Evolutionary conservation across 2,797 vertebrate species (phyloP).

Genomic region (Phoebastria nigripes): DNA sequence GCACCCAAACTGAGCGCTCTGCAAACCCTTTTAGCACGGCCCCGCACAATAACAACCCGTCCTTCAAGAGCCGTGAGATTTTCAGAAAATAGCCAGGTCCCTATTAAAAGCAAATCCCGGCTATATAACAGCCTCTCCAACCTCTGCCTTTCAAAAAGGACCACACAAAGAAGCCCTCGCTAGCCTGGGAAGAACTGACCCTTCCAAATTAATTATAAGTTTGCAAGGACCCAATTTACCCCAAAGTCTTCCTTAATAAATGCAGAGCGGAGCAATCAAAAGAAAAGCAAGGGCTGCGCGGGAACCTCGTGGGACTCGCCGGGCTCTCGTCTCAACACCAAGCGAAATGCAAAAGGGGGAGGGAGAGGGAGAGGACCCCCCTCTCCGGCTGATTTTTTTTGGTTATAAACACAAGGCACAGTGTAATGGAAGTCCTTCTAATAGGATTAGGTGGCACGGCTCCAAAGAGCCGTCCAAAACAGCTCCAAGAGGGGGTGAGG

Average conservation of each 20-base stretch:
- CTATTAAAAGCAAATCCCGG: conserved; percentile 8
- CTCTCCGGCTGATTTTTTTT: background rate
- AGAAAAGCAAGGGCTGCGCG: background rate
- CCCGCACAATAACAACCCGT: background rate
- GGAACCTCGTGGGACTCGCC: background rate
- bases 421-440: conserved; percentile 54
- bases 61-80: background rate
- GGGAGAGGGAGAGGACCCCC: background rate
- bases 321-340: background rate
- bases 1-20: background rate
- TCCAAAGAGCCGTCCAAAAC: conserved; percentile 50
- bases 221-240: conserved; percentile 42
- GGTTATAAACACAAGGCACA: conserved; percentile 45
- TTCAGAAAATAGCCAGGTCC: conserved; percentile 23
- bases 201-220: conserved; percentile 61
- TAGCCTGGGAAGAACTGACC: conserved; percentile 5
- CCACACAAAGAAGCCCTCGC: conserved; percentile 24
- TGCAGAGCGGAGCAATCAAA: background rate
- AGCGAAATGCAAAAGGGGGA: background rate
- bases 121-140: background rate
- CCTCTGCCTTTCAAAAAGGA: background rate
- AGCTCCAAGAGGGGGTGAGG: conserved; percentile 14
- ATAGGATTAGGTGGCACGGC: conserved; percentile 49
- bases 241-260: conserved; percentile 19
- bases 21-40: background rate